A percentile compares a stretch with the other conserved stretches of the same genome.
Evolutionary conservation across 1,140 invertebrate genomes (phyloP).

Genomic region (Hypsibius dujardini): DNA sequence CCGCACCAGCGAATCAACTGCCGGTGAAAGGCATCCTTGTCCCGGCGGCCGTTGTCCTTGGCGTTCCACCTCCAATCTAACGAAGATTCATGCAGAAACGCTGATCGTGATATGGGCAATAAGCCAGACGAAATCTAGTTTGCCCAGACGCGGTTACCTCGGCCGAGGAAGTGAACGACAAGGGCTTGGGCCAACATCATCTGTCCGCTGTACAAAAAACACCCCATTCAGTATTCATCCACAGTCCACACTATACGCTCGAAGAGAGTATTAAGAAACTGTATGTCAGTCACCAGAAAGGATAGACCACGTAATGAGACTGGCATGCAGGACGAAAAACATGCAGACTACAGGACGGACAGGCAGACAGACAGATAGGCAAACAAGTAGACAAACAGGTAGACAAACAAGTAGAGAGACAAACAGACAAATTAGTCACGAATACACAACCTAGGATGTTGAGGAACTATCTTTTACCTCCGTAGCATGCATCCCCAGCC

Average conservation of each 20-base stretch:
- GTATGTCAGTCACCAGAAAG: too few species aligned
- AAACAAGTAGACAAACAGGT: too few species aligned
- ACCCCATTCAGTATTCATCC: too few species aligned
- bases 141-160: slow-evolving; percentile 36
- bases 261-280: too few species aligned
- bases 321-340: too few species aligned
- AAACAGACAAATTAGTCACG: too few species aligned
- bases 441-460: too few species aligned
- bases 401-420: too few species aligned
- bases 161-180: slow-evolving; percentile 53
- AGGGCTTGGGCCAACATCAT: slow-evolving; percentile 65
- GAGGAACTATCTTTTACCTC: background rate
- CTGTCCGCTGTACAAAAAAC: slow-evolving; percentile 45
- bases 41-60: slow-evolving; percentile 36
- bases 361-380: too few species aligned
- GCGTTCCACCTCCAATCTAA: slow-evolving; percentile 50
- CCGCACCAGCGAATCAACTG: slow-evolving; percentile 68
- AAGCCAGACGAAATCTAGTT: slow-evolving; percentile 17
- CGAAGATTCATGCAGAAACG: slow-evolving; percentile 16
- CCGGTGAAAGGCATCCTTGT: slow-evolving; percentile 50
- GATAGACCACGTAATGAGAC: too few species aligned
- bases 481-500: slow-evolving; percentile 76
- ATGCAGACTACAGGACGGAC: too few species aligned
- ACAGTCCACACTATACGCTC: too few species aligned
- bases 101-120: slow-evolving; percentile 16